Evolutionary conservation across 2,888 invertebrate species (phyloP).

Genomic region (Microctonus hyperodae): DNA sequence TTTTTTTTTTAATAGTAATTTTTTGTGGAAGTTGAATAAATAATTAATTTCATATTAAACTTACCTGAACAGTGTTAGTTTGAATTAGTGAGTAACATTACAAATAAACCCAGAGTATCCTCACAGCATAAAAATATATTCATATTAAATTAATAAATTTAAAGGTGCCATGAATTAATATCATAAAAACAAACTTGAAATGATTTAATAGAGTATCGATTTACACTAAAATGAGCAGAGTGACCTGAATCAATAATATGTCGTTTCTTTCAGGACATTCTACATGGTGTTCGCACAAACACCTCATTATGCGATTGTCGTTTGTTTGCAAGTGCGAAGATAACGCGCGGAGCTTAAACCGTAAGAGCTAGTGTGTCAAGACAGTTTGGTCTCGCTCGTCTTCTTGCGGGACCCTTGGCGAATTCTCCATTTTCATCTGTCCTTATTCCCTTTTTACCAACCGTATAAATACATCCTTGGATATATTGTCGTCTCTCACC

Average conservation of each 20-base stretch:
- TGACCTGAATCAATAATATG: slow-evolving; percentile 46
- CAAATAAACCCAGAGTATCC: too few relatives aligned
- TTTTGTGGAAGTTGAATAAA: too few relatives aligned
- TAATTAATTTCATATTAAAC: too few relatives aligned
- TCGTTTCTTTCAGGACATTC: slow-evolving; percentile 38
- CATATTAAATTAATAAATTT: background rate
- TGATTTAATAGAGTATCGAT: background rate
- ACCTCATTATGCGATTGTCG: slow-evolving; percentile 63
- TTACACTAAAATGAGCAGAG: slow-evolving; percentile 17
- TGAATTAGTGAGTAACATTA: too few relatives aligned
- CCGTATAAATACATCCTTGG: background rate
- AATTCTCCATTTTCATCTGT: slow-evolving; percentile 16
- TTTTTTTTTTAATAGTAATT: too few relatives aligned
- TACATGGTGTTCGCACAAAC: slow-evolving; percentile 52
- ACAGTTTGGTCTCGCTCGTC: slow-evolving; percentile 32
- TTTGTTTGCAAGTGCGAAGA: slow-evolving; percentile 50
- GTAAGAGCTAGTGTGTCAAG: slow-evolving; percentile 21
- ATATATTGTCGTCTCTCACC: slow-evolving; percentile 20
- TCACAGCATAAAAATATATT: too few relatives aligned
- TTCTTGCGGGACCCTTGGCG: slow-evolving; percentile 16
- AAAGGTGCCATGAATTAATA: background rate
- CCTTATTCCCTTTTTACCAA: slow-evolving; percentile 14
- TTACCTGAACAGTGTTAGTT: too few relatives aligned
- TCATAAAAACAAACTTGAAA: background rate
- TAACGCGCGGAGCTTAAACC: slow-evolving; percentile 40